phyloP scores from a whole-genome alignment of 1,140 invertebrate species.

The Caligus rogercresseyi region DNA sequence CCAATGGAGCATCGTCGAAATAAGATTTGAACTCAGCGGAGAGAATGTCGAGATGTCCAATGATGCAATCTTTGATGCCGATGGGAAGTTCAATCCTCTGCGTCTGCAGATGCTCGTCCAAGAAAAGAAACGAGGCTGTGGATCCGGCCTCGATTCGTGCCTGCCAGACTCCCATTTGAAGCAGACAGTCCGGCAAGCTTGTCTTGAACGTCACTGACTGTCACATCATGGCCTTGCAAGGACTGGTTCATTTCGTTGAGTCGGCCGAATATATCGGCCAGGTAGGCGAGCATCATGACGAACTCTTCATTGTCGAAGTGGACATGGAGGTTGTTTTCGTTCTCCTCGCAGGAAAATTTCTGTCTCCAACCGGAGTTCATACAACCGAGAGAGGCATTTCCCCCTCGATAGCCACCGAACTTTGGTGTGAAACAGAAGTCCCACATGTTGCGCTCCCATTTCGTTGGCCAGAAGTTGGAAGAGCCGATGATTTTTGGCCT shows the following conservation, averaged over 20 bases:
- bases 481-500: slow-evolving; percentile 20
- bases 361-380: slow-evolving; percentile 18
- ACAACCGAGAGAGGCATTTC: slow-evolving; percentile 8
- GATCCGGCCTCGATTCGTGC: slow-evolving; percentile 11
- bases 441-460: slow-evolving; percentile 17
- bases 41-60: slow-evolving; percentile 18
- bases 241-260: slow-evolving; percentile 23
- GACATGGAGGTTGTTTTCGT: slow-evolving; percentile 11
- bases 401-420: background rate
- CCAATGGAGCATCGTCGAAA: too few relatives aligned
- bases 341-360: slow-evolving; percentile 18
- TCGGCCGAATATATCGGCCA: slow-evolving; percentile 22
- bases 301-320: slow-evolving; percentile 22
- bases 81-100: slow-evolving; percentile 14
- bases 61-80: slow-evolving; percentile 20
- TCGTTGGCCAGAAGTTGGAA: slow-evolving; percentile 22
- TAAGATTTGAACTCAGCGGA: slow-evolving; percentile 20
- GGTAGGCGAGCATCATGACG: slow-evolving; percentile 21
- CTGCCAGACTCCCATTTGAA: background rate
- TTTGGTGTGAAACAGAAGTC: slow-evolving; percentile 17
- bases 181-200: slow-evolving; percentile 2
- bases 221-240: slow-evolving; percentile 22
- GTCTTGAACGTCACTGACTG: slow-evolving; percentile 8
- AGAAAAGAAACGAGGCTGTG: slow-evolving; percentile 19
- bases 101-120: slow-evolving; percentile 18